These are phyloP conservation scores for Apteryx mantelli DNA, from an alignment of 2,113 vertebrate genomes.

Conservation along the genomic window DNA sequence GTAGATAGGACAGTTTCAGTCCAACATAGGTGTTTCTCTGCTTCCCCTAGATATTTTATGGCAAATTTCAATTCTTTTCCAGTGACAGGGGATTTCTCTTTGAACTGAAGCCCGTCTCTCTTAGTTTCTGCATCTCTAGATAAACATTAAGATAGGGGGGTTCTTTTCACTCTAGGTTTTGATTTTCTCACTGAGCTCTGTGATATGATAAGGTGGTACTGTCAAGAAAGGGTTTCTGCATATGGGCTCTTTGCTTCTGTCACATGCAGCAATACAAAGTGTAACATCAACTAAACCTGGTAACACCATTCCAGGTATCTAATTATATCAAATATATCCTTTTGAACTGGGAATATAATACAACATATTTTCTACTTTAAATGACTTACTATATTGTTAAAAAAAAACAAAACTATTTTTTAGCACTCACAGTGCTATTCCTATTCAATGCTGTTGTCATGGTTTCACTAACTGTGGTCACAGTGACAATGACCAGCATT, in stretches of 20 bases:
- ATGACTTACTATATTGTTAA: background rate
- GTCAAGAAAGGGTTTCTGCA: background rate
- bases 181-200: background rate
- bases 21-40: background rate
- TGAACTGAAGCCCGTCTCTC: background rate
- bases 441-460: background rate
- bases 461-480: background rate
- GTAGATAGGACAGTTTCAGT: background rate
- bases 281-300: background rate
- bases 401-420: background rate
- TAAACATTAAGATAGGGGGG: background rate
- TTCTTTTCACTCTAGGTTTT: background rate
- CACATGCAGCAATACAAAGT: background rate
- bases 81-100: background rate
- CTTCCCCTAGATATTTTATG: background rate
- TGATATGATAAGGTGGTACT: background rate
- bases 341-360: background rate
- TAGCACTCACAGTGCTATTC: background rate
- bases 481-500: background rate
- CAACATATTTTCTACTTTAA: background rate
- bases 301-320: background rate
- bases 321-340: background rate
- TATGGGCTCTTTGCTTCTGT: background rate
- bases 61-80: background rate
- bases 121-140: background rate